Conservation (phyloP, 2,888 invertebrate genomes). For the Gastrophysa polygoni region DNA sequence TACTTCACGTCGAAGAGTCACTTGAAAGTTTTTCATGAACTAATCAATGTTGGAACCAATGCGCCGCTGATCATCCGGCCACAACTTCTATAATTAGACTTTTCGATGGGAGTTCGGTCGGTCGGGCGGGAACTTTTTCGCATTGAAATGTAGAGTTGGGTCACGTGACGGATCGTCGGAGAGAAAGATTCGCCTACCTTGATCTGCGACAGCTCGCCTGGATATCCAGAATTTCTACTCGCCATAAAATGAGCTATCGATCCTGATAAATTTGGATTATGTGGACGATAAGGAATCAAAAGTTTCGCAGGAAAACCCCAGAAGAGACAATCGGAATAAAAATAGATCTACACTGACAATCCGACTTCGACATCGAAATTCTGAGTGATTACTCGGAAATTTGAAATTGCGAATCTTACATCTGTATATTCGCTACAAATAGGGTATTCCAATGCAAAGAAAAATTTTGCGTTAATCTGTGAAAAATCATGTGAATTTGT, state of each 20-base stretch:
- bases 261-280: neutral
- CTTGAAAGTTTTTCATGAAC: conserved; percentile 52
- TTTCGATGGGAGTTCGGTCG: conserved; percentile 32
- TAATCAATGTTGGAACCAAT: conserved; percentile 52
- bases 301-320: too few relatives aligned
- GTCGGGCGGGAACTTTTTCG: conserved; percentile 15
- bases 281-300: neutral
- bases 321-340: too few relatives aligned
- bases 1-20: conserved; percentile 50
- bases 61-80: conserved; percentile 47
- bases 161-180: neutral
- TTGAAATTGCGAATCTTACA: too few relatives aligned
- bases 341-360: too few relatives aligned
- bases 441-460: too few relatives aligned
- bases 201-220: neutral
- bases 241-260: too few relatives aligned
- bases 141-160: conserved; percentile 15
- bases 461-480: too few relatives aligned
- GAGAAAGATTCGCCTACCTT: neutral
- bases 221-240: neutral
- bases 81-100: conserved; percentile 52
- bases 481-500: too few relatives aligned
- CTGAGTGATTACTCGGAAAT: too few relatives aligned
- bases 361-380: too few relatives aligned
- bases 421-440: too few relatives aligned